A percentile compares a stretch with the other conserved stretches of the same genome.
Evolutionary conservation across 2,797 vertebrate species (phyloP).

Genomic region (Ptychobarbus kaznakovi): DNA sequence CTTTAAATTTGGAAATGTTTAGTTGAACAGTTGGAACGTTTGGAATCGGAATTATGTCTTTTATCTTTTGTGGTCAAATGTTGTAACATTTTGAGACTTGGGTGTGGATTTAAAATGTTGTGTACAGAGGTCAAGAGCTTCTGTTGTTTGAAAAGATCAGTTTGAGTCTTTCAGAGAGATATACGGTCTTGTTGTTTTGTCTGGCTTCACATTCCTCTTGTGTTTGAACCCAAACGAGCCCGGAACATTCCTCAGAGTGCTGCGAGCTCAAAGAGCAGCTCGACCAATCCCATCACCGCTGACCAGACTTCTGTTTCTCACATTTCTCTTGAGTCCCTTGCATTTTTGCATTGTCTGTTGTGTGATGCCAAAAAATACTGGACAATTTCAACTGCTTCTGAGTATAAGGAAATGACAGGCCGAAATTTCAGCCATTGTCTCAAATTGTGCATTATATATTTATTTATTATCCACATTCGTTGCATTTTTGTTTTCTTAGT

Average conservation of each 20-base stretch:
- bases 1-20: neutral
- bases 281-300: neutral
- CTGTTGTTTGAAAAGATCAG: neutral
- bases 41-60: neutral
- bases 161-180: neutral
- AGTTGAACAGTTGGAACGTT: neutral
- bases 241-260: slow-evolving; percentile 29
- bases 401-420: neutral
- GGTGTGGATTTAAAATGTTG: neutral
- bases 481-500: neutral
- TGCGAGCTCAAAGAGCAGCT: slow-evolving; percentile 15
- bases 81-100: neutral
- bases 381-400: neutral
- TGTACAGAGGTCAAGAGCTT: slow-evolving; percentile 14
- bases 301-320: slow-evolving; percentile 7
- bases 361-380: neutral
- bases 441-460: neutral
- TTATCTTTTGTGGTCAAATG: slow-evolving; percentile 15
- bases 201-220: slow-evolving; percentile 20
- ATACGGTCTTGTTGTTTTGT: slow-evolving; percentile 21
- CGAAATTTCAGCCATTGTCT: neutral
- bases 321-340: neutral
- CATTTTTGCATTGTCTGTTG: slow-evolving; percentile 17
- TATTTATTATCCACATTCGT: slow-evolving; percentile 1
- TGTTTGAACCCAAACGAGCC: slow-evolving; percentile 21